Base-by-base conservation (phyloP, 2,888 invertebrate genomes). In the Ctena decussata region DNA sequence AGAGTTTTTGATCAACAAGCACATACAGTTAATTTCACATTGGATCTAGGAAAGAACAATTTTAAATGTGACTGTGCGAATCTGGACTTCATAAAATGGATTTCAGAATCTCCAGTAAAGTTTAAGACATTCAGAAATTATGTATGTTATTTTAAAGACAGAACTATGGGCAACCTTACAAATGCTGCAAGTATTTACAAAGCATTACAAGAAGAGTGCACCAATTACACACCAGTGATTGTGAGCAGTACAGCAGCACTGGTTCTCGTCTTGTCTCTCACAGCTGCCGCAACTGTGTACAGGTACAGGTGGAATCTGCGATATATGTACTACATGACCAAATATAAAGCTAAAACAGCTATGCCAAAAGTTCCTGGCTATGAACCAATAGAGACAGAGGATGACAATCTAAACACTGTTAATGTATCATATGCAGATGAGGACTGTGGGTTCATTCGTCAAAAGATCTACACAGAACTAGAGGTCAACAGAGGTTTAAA, bases 381-480 rank as follows among this genome's bases (percentile, higher is more conserved):
- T 65, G 65, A 35, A 24, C 15, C 65, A 32, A 65, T 65, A 18
- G 21, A 11, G 8, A n/a, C 65, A 1, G 5, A 5, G 35, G 65
- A 70, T 5, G 69, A 65, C 35, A 76, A 75, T 53, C 72, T 77
- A 27, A 80, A 80, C n/a, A 80, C 85, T 73, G 85, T 71, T 12
- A 85, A 85, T 73, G 69, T 89, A 57, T 89, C 89, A 6, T 86
- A 86, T 60, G 76, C 85, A 24, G 78, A 82, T 32, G 78, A 82
- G 71, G 84, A 86, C 27, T 49, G 30, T 0, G 30, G 0, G 1
- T 86, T 83, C 32, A 65, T 86, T 15, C 77, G 74, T 27, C 44
- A 83, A 12, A 74, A 53, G 32, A 73, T 86, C 44, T n/a, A 82
- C 5, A 60, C 71, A 15, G 70, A 81, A 37, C 71, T 89, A 5